Conservation (phyloP, 2,797 vertebrate genomes). For the Sebastes ruberrimus region DNA sequence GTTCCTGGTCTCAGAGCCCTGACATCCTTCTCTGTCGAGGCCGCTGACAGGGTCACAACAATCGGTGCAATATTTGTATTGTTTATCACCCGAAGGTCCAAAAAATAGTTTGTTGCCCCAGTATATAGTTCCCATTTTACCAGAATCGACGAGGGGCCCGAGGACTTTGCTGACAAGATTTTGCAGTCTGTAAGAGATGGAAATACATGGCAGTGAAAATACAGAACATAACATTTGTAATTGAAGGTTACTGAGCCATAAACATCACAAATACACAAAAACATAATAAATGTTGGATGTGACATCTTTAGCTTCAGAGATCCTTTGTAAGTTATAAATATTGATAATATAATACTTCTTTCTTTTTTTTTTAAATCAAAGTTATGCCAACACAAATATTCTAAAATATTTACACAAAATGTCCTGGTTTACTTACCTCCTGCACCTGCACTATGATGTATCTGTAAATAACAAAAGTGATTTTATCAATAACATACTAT, state of each 20-base stretch:
- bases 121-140: constrained; percentile 73
- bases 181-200: constrained; percentile 70
- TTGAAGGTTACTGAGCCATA: neutral
- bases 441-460: constrained; percentile 53
- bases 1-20: constrained; percentile 76
- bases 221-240: neutral
- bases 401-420: neutral
- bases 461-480: constrained; percentile 68
- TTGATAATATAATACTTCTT: neutral
- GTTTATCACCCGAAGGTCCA: constrained; percentile 82
- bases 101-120: constrained; percentile 74
- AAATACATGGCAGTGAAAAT: neutral
- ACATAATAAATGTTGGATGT: neutral
- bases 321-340: neutral
- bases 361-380: neutral
- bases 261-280: neutral
- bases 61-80: constrained; percentile 61
- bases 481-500: neutral
- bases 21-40: constrained; percentile 44
- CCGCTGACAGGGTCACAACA: constrained; percentile 24
- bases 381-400: neutral
- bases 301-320: neutral
- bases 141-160: constrained; percentile 70
- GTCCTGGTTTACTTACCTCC: constrained; percentile 67
- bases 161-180: constrained; percentile 68